Base-by-base conservation (phyloP, 2,888 invertebrate genomes). In the Sisyra terminalis region DNA sequence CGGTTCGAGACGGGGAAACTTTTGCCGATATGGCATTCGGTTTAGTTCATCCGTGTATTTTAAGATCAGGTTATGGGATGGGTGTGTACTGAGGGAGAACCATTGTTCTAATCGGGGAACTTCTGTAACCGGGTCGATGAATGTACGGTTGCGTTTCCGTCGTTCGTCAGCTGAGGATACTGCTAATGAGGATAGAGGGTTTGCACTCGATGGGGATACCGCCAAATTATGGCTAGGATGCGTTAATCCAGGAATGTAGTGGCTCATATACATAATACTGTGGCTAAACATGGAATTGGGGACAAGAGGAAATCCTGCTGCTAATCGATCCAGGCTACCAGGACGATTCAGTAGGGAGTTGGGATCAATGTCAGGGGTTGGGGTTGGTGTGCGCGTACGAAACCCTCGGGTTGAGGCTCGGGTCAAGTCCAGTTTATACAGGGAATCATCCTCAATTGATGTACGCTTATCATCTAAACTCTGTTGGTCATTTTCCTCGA, bases 51-150 rank as follows among this genome's bases (percentile, higher is more conserved):
- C 93, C 2, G 97, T 97, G 62, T 94, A 98, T 62, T 96, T 93
- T 51, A 97, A 75, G 55, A 98, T 97, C 57, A 96, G 71, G 67
- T 92, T 89, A 65, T 97, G 96, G 52, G 94, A 92, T 31, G 98
- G 98, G 66, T 98, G 97, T 29, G 97, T 97, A 64, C 97, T 97
- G 65, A 92, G 81, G 24, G 85, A 80, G 64, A 96, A 97, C 94
- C 96, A 96, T 57, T 89, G 86, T 59, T 90, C 90, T 48, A 90
- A 67, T 48, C 88, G 77, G 14, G 90, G 90, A 44, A 98, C 93
- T 67, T 98, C 98, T 11, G 94, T 92, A 15, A 97, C 89, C 0
- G 98, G 98, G 66, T 98, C 98, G 55, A 98, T 98, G 66, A 98
- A 98, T 34, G 98, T 96, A 50, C 98, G 78, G 62, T 96, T 97